phyloP scores from a whole-genome alignment of 2,888 invertebrate species.

The Abscondita cerata region DNA sequence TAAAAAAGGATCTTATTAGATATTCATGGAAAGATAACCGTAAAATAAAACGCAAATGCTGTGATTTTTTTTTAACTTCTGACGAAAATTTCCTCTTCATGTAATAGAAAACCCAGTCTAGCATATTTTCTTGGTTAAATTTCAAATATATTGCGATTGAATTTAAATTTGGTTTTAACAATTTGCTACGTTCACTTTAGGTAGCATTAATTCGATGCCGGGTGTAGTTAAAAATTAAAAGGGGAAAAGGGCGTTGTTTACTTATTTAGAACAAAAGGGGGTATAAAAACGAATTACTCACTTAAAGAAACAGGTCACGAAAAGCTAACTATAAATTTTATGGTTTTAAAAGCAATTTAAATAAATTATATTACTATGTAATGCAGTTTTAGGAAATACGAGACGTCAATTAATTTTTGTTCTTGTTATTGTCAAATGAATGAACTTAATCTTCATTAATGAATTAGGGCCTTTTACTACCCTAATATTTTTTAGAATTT shows the following conservation, averaged over 20 bases:
- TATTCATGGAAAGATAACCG: conserved; percentile 36
- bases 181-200: background rate
- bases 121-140: background rate
- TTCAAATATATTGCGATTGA: background rate
- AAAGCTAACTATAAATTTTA: conserved; percentile 11
- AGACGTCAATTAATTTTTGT: no score
- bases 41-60: conserved; percentile 33
- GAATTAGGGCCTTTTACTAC: no score
- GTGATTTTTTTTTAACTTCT: conserved; percentile 28
- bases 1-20: conserved; percentile 35
- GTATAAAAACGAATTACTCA: conserved; percentile 8
- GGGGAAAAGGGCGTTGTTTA: background rate
- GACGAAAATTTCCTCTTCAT: conserved; percentile 16
- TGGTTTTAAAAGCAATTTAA: background rate
- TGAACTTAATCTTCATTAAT: no score
- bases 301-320: conserved; percentile 9
- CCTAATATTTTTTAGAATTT: no score
- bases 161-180: conserved; percentile 4
- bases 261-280: conserved; percentile 4
- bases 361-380: no score
- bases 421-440: no score
- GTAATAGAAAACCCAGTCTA: conserved; percentile 21
- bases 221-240: background rate
- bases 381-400: no score
- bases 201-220: background rate